These are phyloP conservation scores for Plecotus auritus DNA, from an alignment of 2,113 vertebrate genomes.

Conservation along the genomic window DNA sequence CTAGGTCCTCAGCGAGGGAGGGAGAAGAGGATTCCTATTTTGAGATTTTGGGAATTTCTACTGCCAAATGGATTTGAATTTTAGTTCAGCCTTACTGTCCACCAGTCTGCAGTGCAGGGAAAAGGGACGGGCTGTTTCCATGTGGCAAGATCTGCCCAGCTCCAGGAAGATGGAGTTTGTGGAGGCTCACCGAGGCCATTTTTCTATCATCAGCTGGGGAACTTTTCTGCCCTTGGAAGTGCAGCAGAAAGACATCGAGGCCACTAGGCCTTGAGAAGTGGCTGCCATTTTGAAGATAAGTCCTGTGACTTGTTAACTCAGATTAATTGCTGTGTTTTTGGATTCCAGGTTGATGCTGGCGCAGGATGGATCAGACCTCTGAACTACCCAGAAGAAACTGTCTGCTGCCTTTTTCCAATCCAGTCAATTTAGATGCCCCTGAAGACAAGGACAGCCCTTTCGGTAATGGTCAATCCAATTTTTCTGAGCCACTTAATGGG, in stretches of 20 bases:
- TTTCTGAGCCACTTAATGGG: slow-evolving; percentile 80
- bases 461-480: slow-evolving; percentile 81
- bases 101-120: slow-evolving; percentile 47
- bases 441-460: slow-evolving; percentile 82
- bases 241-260: slow-evolving; percentile 48
- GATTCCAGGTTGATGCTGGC: slow-evolving; percentile 82
- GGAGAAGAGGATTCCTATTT: neutral
- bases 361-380: slow-evolving; percentile 90
- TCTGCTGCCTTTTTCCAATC: slow-evolving; percentile 82
- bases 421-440: slow-evolving; percentile 82
- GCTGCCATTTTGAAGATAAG: slow-evolving; percentile 83
- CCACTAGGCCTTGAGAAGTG: slow-evolving; percentile 70
- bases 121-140: slow-evolving; percentile 56
- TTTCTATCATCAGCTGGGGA: slow-evolving; percentile 56
- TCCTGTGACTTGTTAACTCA: slow-evolving; percentile 28
- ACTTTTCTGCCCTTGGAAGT: slow-evolving; percentile 66
- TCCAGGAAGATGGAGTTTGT: slow-evolving; percentile 51
- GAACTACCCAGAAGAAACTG: slow-evolving; percentile 83
- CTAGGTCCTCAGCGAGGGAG: slow-evolving; percentile 4
- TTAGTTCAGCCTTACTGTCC: slow-evolving; percentile 55
- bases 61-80: slow-evolving; percentile 57
- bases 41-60: slow-evolving; percentile 40
- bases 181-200: slow-evolving; percentile 58
- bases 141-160: slow-evolving; percentile 57
- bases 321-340: slow-evolving; percentile 67